These are phyloP conservation scores for Cyprinodon variegatus DNA, from an alignment of 2,113 vertebrate species.

Conservation along the genomic window DNA sequence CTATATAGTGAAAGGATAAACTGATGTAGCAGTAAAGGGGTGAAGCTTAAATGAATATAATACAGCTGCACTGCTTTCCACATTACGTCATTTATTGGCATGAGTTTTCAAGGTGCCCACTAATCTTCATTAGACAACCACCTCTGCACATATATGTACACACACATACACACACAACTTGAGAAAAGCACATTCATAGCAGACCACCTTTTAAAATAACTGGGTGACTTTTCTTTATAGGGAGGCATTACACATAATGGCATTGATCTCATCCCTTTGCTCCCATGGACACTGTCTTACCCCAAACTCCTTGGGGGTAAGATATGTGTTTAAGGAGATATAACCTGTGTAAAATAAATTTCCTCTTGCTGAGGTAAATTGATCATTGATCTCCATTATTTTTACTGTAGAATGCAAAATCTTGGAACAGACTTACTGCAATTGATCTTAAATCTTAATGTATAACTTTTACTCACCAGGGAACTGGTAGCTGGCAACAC, in stretches of 20 bases:
- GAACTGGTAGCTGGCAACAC: no score
- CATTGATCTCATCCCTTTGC: slow-evolving; percentile 62
- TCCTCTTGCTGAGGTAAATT: slow-evolving; percentile 58
- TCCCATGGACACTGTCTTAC: slow-evolving; percentile 61
- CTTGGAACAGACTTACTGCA: slow-evolving; percentile 37
- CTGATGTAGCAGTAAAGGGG: not conserved
- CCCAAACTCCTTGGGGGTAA: slow-evolving; percentile 55
- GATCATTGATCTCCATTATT: slow-evolving; percentile 22
- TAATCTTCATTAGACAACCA: slow-evolving; percentile 16
- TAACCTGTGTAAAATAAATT: slow-evolving; percentile 23
- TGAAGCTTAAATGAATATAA: not conserved
- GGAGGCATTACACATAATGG: slow-evolving; percentile 69
- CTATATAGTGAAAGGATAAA: not conserved
- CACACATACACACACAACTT: slow-evolving; percentile 5
- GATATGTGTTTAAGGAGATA: slow-evolving; percentile 37
- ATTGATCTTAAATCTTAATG: slow-evolving; percentile 57
- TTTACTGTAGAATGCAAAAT: slow-evolving; percentile 11
- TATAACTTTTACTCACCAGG: not conserved
- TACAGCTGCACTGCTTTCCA: slow-evolving; percentile 8
- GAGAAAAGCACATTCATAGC: slow-evolving; percentile 27
- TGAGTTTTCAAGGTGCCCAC: slow-evolving; percentile 44
- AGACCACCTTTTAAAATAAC: slow-evolving; percentile 66
- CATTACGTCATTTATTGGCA: slow-evolving; percentile 23
- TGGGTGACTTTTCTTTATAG: slow-evolving; percentile 60
- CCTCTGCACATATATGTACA: slow-evolving; percentile 14